Evolutionary conservation across 2,888 invertebrate genomes (phyloP).

Genomic region (Conops quadrifasciatus): DNA sequence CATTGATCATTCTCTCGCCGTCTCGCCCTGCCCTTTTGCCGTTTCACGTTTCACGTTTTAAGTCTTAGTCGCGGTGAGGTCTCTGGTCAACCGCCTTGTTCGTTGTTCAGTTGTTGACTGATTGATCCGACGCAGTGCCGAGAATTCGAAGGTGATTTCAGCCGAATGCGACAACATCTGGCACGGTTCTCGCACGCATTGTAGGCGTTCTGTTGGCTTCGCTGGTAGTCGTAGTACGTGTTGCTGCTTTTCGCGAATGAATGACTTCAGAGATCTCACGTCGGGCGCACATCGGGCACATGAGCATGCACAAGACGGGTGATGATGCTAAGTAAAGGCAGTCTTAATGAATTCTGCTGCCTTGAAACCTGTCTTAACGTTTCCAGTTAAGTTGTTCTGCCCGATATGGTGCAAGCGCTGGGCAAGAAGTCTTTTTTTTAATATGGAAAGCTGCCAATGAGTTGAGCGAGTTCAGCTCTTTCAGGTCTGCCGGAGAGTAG

Average conservation of each 20-base stretch:
- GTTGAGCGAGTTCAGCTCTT: no score
- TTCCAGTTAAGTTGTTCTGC: not conserved
- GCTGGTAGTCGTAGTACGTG: slow-evolving; percentile 10
- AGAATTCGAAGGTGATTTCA: slow-evolving; percentile 36
- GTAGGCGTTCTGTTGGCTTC: slow-evolving; percentile 15
- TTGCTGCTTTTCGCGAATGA: slow-evolving; percentile 8
- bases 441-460: no score
- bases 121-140: slow-evolving; percentile 33
- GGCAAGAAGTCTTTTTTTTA: no score
- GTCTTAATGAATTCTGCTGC: slow-evolving; percentile 10
- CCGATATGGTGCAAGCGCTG: slow-evolving; percentile 13
- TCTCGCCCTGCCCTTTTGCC: slow-evolving; percentile 35
- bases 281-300: slow-evolving; percentile 12
- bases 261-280: slow-evolving; percentile 36
- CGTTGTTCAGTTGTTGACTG: slow-evolving; percentile 36
- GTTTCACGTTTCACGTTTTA: slow-evolving; percentile 25
- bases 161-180: not conserved
- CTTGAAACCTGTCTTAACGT: slow-evolving; percentile 17
- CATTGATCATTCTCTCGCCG: slow-evolving; percentile 56
- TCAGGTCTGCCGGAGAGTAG: no score
- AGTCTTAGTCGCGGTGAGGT: no score
- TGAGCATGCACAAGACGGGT: not conserved
- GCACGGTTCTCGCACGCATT: not conserved
- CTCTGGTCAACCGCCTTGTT: slow-evolving; percentile 33
- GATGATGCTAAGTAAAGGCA: not conserved